Base-by-base conservation (phyloP, 2,888 invertebrate species). In the Zaprionus obscuricornis region DNA sequence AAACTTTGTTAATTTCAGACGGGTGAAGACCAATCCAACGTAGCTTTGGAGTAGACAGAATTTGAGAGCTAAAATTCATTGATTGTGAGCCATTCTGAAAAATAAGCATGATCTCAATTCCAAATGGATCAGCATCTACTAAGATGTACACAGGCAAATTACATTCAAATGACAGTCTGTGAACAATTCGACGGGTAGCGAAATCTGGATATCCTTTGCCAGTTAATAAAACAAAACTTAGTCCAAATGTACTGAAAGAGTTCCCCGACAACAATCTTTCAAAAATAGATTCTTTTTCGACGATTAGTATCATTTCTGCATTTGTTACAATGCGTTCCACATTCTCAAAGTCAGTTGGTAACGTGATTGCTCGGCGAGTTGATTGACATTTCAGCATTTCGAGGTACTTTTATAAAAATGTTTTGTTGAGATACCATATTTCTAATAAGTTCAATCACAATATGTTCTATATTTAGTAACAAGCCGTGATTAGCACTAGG, bases 171-270 rank as follows among this genome's bases (percentile, higher is more conserved):
- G 93, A 93, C 3, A 99, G 89, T 26, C 93, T 92, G 67, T 94
- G 93, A 0, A 98, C 91, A 50, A 99, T 91, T 76, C 94, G 92
- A 24, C 98, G 92, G 0, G 98, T 98, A 65, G 94, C 94, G 0
- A 96, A 92, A 87, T 99, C 98, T 0, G 98, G 98, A 91, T 95
- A 98, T 1, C 99, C 99, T 91, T 97, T 98, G 1, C 97, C 98
- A 13, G 98, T 98, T 2, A 98, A 91, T 24, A 98, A 89, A 59
- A 98, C 94, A 43, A 96, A 94, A 1, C 81, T 76, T 0, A 62
- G 52, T 6, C 76, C 77, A 11, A 89, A 57, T 17, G 69, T 69
- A 5, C 50, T 36, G 18, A 89, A 91, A 2, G 93, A 92, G 27
- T 94, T 92, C 87, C 95, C 94, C 27, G 94, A 93, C 0, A 98